phyloP scores from a whole-genome alignment of 2,888 invertebrate genomes.

The Hirtodrosophila histrioides region DNA sequence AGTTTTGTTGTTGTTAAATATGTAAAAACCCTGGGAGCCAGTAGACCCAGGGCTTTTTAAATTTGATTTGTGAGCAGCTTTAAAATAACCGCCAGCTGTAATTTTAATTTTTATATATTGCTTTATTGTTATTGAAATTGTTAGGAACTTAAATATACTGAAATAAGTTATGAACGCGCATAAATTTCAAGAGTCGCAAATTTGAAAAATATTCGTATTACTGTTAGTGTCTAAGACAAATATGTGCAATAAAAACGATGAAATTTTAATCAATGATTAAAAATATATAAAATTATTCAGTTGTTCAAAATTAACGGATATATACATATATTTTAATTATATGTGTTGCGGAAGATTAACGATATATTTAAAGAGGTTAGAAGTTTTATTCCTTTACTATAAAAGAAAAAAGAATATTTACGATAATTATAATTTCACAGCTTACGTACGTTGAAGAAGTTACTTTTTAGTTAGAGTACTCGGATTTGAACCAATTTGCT shows the following conservation, averaged over 20 bases:
- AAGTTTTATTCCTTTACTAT: too few relatives aligned
- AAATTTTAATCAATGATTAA: slow-evolving; percentile 17
- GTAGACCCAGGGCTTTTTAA: slow-evolving; percentile 36
- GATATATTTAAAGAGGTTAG: too few relatives aligned
- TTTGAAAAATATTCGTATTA: slow-evolving; percentile 39
- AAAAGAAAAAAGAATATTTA: too few relatives aligned
- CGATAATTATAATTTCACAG: too few relatives aligned
- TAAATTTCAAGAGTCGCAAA: slow-evolving; percentile 24
- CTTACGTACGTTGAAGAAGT: too few relatives aligned
- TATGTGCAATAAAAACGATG: slow-evolving; percentile 65
- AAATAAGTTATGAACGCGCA: background rate
- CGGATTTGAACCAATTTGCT: too few relatives aligned
- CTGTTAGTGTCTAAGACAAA: slow-evolving; percentile 66
- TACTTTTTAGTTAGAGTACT: too few relatives aligned
- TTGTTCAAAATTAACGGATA: too few relatives aligned
- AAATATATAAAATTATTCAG: too few relatives aligned
- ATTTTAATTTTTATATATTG: slow-evolving; percentile 57
- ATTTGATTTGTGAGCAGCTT: slow-evolving; percentile 43
- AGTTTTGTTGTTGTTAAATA: slow-evolving; percentile 38
- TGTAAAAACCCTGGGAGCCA: slow-evolving; percentile 5
- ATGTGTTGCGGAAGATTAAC: too few relatives aligned
- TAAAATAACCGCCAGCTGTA: slow-evolving; percentile 34
- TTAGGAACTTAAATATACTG: slow-evolving; percentile 34
- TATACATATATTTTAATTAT: too few relatives aligned
- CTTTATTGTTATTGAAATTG: slow-evolving; percentile 71